Evolutionary conservation across 30 jellyfish, hydroid and myxozoan genomes (phyloP), one percentile per base, ranked within the genome.

Genomic region (Hydra vulgaris): DNA sequence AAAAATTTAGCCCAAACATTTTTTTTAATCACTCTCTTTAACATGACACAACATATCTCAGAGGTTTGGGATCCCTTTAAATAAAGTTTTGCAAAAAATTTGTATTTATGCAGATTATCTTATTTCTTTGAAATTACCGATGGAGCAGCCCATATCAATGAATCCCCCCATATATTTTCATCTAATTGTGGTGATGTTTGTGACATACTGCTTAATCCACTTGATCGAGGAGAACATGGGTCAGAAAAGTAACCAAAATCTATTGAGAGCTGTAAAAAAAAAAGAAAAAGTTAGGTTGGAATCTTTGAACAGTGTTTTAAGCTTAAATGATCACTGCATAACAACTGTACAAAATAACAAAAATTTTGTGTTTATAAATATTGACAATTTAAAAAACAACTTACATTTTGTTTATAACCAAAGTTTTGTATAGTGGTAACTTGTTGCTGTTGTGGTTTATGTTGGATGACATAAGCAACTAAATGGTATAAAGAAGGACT

Each of bases 181-280:
- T n/a, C n/a, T n/a, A n/a, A 67, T 83, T 79, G 96, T 17, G 98
- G 98, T 15, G 98, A 87, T 23, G 95, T 86, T 77, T 76, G 54
- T n/a, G 87, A 80, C 5, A 82, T 69, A 83, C 55, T 40, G 18
- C 95, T 67, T 15, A 95, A 83, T 74, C 87, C 95, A 20, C 76
- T 86, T 25, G 96, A 86, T 55, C 81, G 77, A n/a, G 98, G 96
- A 1, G 96, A 91, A 72, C 84, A 86, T 16, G 95, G 79, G 21
- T 91, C 98, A 18, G 95, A 90, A n/a, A 71, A 80, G 74, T 80
- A 86, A 17, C 95, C 90, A 21, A 81, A 25, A 56, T 22, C 70
- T 0, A 26, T 52, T 26, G 27, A 12, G 83, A 67, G 71, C 26
- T 70, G 7, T 72, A 15, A 19, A 26, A n/a, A 18, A 70, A 18